Percentiles rank a stretch among this genome's conserved stretches.
phyloP scores from a whole-genome alignment of 2,888 invertebrate genomes.

The Pantelozetes paolii region DNA sequence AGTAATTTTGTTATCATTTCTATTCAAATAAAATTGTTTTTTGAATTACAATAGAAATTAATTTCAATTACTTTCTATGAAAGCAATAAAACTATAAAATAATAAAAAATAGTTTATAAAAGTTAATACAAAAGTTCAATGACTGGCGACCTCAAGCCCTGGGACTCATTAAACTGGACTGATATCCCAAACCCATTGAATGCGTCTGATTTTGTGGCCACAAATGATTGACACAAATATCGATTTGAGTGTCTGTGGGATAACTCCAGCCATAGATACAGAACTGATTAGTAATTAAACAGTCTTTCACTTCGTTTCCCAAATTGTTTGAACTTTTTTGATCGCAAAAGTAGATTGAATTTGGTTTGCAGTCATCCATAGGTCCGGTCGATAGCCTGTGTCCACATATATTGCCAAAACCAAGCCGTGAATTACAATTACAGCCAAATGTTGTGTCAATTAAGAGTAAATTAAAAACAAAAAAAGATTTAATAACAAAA shows the following conservation, averaged over 20 bases:
- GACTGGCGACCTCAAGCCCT: neutral
- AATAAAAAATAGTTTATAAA: too few relatives aligned
- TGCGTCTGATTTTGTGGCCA: neutral
- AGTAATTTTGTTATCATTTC: too few relatives aligned
- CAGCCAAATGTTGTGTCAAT: neutral
- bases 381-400: neutral
- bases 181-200: neutral
- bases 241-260: neutral
- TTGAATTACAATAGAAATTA: too few relatives aligned
- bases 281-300: neutral
- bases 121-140: neutral
- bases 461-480: too few relatives aligned
- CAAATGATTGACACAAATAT: neutral
- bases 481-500: too few relatives aligned
- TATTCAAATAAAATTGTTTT: too few relatives aligned
- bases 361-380: neutral
- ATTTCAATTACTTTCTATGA: too few relatives aligned
- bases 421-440: neutral
- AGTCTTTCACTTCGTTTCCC: neutral
- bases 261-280: constrained; percentile 8
- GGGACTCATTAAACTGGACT: neutral
- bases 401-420: constrained; percentile 9
- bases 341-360: constrained; percentile 3
- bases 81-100: too few relatives aligned
- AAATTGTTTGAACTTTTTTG: neutral